Evolutionary conservation across 2,797 vertebrate species (phyloP).

Genomic region (Rhodeus uyekii): DNA sequence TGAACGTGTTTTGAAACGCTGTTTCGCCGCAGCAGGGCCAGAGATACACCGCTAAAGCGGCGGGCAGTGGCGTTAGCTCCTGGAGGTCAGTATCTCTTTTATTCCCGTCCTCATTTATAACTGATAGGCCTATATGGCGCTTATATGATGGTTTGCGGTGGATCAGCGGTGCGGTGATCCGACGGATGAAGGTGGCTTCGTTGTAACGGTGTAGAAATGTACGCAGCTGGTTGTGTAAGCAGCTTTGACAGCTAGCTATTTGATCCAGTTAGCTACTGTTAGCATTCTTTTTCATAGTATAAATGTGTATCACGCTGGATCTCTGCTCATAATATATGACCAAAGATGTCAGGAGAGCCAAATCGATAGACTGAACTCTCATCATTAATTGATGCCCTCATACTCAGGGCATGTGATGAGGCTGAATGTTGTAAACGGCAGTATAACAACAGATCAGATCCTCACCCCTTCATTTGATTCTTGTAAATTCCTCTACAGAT

Average conservation of each 20-base stretch:
- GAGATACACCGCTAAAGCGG: conserved; percentile 1
- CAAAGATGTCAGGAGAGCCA: not conserved
- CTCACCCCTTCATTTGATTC: not conserved
- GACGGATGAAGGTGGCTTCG: not conserved
- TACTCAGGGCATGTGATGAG: not conserved
- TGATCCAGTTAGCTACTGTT: conserved; percentile 58
- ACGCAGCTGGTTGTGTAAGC: conserved; percentile 39
- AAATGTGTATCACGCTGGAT: not conserved
- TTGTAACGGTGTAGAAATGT: not conserved
- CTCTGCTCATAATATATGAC: not conserved
- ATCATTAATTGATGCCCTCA: not conserved
- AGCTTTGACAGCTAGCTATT: conserved; percentile 46
- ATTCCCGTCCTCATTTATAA: not conserved
- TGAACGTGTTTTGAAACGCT: conserved; percentile 8
- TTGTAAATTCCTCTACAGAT: not conserved
- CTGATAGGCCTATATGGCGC: not conserved
- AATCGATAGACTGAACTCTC: not conserved
- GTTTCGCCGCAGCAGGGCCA: conserved; percentile 8
- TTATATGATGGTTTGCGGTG: not conserved
- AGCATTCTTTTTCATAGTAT: conserved; percentile 59
- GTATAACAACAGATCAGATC: not conserved
- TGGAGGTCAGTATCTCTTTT: conserved; percentile 52
- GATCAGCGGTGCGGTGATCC: not conserved
- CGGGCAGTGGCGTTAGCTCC: conserved; percentile 23
- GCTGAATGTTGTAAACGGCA: not conserved